Conservation (phyloP, 1,140 invertebrate genomes). For the Pogonomyrmex barbatus region DNA sequence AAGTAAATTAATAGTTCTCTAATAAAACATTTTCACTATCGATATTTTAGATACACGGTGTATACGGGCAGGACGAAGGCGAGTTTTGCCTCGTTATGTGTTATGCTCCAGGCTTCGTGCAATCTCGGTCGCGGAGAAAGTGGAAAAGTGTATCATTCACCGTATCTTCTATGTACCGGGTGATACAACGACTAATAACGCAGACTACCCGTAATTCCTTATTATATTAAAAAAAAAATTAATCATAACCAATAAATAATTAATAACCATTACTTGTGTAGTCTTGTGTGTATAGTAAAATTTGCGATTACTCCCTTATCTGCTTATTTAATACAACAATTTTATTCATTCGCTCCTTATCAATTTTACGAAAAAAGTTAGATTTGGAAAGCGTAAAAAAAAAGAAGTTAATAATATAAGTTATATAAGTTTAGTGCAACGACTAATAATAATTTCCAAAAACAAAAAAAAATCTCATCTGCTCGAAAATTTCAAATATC, state of each 20-base stretch:
- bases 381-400: neutral
- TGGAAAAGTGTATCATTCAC: slow-evolving; percentile 76
- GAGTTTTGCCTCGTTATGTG: slow-evolving; percentile 69
- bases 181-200: slow-evolving; percentile 29
- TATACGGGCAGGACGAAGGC: slow-evolving; percentile 60
- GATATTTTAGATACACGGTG: slow-evolving; percentile 36
- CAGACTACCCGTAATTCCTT: neutral
- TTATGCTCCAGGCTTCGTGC: slow-evolving; percentile 68
- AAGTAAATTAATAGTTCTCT: neutral
- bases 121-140: slow-evolving; percentile 76
- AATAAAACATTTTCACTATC: neutral
- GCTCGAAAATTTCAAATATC: neutral
- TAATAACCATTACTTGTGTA: neutral
- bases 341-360: neutral
- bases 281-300: too few relatives aligned
- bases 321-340: slow-evolving; percentile 1
- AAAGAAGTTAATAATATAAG: neutral
- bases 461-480: neutral
- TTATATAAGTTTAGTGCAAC: neutral
- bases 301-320: neutral
- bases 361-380: neutral
- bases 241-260: slow-evolving; percentile 7
- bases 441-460: neutral
- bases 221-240: neutral
- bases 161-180: slow-evolving; percentile 60